Percentiles rank a stretch among this genome's conserved stretches.
These are phyloP conservation scores for Spongia lamella DNA, from an alignment of 37 sponge, comb jelly and placozoan genomes.

Conservation along the genomic window DNA sequence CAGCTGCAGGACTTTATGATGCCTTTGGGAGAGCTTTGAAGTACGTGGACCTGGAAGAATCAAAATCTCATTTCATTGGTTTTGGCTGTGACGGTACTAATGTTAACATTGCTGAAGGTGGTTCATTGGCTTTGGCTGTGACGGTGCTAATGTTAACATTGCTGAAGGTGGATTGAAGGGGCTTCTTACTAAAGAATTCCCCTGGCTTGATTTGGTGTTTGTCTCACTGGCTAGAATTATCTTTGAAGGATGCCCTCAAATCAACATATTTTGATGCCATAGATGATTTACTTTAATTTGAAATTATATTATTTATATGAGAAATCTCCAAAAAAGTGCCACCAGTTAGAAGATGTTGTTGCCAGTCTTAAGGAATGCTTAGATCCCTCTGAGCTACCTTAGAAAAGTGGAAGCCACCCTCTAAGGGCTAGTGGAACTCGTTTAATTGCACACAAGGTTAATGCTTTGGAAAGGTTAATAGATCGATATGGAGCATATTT, in stretches of 20 bases:
- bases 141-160: constrained; percentile 57
- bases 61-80: constrained; percentile 28
- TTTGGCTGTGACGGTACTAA: constrained; percentile 66
- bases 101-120: constrained; percentile 51
- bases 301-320: too few relatives aligned
- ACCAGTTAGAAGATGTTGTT: constrained; percentile 57
- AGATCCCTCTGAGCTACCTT: constrained; percentile 49
- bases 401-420: constrained; percentile 41
- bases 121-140: constrained; percentile 44
- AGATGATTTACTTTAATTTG: constrained; percentile 64
- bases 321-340: constrained; percentile 72
- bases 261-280: constrained; percentile 38
- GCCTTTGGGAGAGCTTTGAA: neutral
- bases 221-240: constrained; percentile 59
- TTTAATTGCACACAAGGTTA: constrained; percentile 65
- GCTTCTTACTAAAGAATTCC: constrained; percentile 19
- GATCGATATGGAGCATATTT: constrained; percentile 70
- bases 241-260: constrained; percentile 62
- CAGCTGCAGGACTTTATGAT: too few relatives aligned
- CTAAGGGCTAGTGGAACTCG: constrained; percentile 67
- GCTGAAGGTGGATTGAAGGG: constrained; percentile 44
- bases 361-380: constrained; percentile 41
- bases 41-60: neutral
- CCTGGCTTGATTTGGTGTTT: constrained; percentile 73
- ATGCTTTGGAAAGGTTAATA: constrained; percentile 47